These are phyloP conservation scores for Pseudotriccus pelzelni DNA, from an alignment of 2,797 vertebrate genomes.

Conservation along the genomic window DNA sequence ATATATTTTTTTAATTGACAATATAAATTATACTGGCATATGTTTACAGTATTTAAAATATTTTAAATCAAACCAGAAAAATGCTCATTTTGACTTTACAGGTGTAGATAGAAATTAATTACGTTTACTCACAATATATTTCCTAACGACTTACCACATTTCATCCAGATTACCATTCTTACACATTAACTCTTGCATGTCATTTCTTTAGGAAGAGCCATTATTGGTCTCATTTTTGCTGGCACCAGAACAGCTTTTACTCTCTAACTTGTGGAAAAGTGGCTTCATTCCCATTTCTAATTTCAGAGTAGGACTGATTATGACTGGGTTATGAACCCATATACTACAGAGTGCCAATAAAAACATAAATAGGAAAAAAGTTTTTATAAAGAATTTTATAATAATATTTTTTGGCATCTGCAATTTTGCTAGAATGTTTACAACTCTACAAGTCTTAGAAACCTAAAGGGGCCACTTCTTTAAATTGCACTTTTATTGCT, in stretches of 20 bases:
- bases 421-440: constrained; percentile 49
- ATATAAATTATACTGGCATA: neutral
- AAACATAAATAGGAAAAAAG: constrained; percentile 56
- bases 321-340: constrained; percentile 57
- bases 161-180: neutral
- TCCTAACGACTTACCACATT: neutral
- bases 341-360: constrained; percentile 28
- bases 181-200: neutral
- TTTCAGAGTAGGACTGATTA: constrained; percentile 65
- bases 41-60: neutral
- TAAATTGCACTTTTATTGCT: constrained; percentile 5
- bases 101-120: neutral
- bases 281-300: constrained; percentile 61
- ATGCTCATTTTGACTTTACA: neutral
- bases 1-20: neutral
- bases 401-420: constrained; percentile 50
- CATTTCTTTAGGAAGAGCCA: neutral
- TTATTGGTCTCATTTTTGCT: neutral
- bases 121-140: neutral
- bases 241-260: neutral
- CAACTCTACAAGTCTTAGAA: constrained; percentile 44
- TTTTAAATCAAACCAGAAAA: neutral
- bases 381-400: constrained; percentile 42
- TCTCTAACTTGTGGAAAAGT: constrained; percentile 57
- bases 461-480: neutral